Conservation (phyloP, 1,140 invertebrate species). For the Drepana arcuata region DNA sequence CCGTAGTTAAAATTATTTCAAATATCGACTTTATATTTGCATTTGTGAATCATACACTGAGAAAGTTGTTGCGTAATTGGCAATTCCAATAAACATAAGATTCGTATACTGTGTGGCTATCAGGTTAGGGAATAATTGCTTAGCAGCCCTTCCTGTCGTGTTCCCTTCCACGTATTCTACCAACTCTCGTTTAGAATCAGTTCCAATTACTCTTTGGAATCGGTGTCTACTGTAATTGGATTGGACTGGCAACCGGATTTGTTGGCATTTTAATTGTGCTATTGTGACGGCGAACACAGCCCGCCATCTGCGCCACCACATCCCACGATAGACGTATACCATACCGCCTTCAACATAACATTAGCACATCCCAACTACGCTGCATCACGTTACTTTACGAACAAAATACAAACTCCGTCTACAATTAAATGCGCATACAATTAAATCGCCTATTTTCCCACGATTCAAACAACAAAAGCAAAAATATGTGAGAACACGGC, state of each 20-base stretch:
- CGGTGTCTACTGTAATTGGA: conserved; percentile 69
- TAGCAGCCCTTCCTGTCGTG: conserved; percentile 10
- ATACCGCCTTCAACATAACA: conserved; percentile 50
- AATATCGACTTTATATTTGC: too few relatives aligned
- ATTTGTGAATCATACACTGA: too few relatives aligned
- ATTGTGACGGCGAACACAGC: conserved; percentile 60
- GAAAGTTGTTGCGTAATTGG: too few relatives aligned
- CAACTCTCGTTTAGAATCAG: conserved; percentile 46
- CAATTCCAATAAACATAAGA: too few relatives aligned
- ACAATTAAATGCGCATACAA: too few relatives aligned
- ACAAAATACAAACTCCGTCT: too few relatives aligned
- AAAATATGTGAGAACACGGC: conserved; percentile 39
- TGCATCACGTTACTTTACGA: too few relatives aligned
- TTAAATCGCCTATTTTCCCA: conserved; percentile 19
- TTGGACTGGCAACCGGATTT: conserved; percentile 64
- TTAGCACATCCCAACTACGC: conserved; percentile 20
- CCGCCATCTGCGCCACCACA: conserved; percentile 40
- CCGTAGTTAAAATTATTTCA: too few relatives aligned
- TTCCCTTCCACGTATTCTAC: conserved; percentile 38
- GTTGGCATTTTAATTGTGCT: conserved; percentile 72
- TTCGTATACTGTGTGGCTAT: too few relatives aligned
- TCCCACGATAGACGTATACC: conserved; percentile 44
- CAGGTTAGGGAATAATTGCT: conserved; percentile 19
- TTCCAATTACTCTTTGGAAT: conserved; percentile 68
- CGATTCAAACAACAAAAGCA: conserved; percentile 23